A percentile compares a stretch with the other conserved stretches of the same genome.
phyloP scores from a whole-genome alignment of 2,113 vertebrate genomes.

The Ellobius talpinus region DNA sequence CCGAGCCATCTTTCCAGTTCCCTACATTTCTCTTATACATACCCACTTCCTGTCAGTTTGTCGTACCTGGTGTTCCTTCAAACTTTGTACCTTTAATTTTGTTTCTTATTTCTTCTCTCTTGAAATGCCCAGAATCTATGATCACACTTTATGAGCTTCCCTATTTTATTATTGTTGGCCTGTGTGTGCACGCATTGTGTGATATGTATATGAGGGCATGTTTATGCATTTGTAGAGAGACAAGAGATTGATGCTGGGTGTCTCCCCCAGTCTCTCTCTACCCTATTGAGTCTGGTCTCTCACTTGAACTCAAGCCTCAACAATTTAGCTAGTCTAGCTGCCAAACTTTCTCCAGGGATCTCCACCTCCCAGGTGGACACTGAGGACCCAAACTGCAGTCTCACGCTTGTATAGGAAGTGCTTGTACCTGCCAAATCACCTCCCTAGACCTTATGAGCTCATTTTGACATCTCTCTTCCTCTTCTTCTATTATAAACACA shows the following conservation, averaged over 20 bases:
- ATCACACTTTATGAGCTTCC: background rate
- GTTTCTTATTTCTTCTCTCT: background rate
- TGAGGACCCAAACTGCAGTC: background rate
- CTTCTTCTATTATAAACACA: background rate
- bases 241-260: background rate
- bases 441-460: background rate
- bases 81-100: background rate
- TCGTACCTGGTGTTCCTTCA: background rate
- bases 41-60: background rate
- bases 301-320: background rate
- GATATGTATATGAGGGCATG: background rate
- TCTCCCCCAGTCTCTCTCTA: background rate
- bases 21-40: background rate
- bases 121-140: background rate
- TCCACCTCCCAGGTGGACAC: background rate
- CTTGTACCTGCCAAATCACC: background rate
- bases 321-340: background rate
- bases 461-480: background rate
- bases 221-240: background rate
- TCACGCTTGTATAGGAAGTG: background rate
- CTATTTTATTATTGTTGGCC: background rate
- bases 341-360: background rate
- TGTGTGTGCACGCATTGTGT: background rate
- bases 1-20: no score
- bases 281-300: background rate